A percentile compares a stretch with the other conserved stretches of the same genome.
phyloP scores from a whole-genome alignment of 2,888 invertebrate genomes.

The Nesidiocoris tenuis region DNA sequence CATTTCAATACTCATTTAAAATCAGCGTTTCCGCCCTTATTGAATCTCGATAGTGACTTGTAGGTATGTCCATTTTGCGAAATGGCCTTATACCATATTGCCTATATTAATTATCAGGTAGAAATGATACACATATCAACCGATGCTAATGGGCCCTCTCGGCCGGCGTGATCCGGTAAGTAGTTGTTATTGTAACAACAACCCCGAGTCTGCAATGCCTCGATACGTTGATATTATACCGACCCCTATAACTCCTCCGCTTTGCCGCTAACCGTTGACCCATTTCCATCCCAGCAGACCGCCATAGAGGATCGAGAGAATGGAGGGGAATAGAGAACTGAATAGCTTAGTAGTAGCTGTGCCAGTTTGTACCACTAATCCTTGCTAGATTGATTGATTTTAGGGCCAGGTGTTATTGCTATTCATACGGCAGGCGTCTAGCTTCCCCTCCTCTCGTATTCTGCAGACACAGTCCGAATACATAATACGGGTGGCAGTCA shows the following conservation, averaged over 20 bases:
- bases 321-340: not conserved
- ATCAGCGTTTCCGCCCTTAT: no score
- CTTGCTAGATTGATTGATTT: conserved; percentile 13
- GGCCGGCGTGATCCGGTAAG: not conserved
- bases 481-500: not conserved
- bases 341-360: not conserved
- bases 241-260: not conserved
- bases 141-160: not conserved
- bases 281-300: not conserved
- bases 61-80: no score
- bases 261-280: not conserved
- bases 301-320: not conserved
- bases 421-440: not conserved
- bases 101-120: no score
- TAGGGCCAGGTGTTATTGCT: conserved; percentile 16
- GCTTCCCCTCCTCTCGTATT: conserved; percentile 2
- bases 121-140: not conserved
- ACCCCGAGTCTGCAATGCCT: not conserved
- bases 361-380: conserved; percentile 1
- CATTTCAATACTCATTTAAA: no score
- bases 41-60: no score
- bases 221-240: not conserved
- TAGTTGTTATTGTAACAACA: not conserved
- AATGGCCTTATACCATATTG: no score
- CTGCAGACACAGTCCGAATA: not conserved